Evolutionary conservation across 2,113 vertebrate genomes (phyloP).

Genomic region (Speoplatyrhinus poulsoni): DNA sequence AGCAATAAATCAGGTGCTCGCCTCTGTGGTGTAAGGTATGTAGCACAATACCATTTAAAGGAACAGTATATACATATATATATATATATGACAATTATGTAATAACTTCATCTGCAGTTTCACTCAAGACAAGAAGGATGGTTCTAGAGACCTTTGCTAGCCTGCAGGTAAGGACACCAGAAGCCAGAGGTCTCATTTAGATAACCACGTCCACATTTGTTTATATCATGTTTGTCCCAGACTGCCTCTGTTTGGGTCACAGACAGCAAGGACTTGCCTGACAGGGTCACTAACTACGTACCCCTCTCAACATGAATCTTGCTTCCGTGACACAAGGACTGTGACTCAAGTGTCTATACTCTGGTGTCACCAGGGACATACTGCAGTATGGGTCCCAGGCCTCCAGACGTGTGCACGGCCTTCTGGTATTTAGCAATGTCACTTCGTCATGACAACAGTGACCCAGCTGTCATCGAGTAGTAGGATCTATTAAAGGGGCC

Average conservation of each 20-base stretch:
- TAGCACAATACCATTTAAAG: background rate
- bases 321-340: conserved; percentile 10
- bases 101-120: background rate
- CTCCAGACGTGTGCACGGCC: conserved; percentile 40
- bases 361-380: conserved; percentile 13
- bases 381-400: conserved; percentile 19
- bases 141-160: background rate
- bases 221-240: conserved; percentile 29
- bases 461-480: conserved; percentile 22
- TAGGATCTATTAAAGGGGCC: conserved; percentile 41
- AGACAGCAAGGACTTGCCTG: conserved; percentile 45
- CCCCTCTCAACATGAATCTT: conserved; percentile 54
- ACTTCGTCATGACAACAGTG: conserved; percentile 40
- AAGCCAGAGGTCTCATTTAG: conserved; percentile 11
- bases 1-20: background rate
- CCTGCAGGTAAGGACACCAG: background rate
- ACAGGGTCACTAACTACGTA: conserved; percentile 43
- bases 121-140: background rate
- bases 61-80: background rate
- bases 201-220: conserved; percentile 36
- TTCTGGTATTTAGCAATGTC: conserved; percentile 39
- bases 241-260: conserved; percentile 36
- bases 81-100: background rate
- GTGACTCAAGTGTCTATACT: conserved; percentile 6
- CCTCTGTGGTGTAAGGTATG: background rate